Conservation (phyloP, 2,888 invertebrate species). For the Nysson spinosus region DNA sequence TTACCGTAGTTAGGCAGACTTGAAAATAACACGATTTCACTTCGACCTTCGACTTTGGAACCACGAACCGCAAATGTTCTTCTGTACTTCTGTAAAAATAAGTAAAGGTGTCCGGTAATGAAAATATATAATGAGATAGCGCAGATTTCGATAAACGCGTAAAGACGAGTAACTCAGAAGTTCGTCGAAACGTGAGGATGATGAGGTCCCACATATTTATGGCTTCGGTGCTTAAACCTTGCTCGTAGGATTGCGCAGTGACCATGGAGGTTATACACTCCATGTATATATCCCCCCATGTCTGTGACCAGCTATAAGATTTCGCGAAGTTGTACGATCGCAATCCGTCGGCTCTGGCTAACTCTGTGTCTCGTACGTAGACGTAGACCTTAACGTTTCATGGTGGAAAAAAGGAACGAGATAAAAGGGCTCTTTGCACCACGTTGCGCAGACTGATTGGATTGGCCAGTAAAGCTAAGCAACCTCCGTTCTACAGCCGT, state of each 20-base stretch:
- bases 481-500: not conserved
- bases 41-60: too few species aligned
- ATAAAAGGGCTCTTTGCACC: conserved; percentile 8
- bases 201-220: conserved; percentile 24
- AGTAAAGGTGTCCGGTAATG: too few species aligned
- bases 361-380: not conserved
- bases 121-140: too few species aligned
- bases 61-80: conserved; percentile 4
- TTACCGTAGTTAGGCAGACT: too few species aligned
- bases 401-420: not conserved
- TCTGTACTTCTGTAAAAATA: too few species aligned
- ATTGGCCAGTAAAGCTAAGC: conserved; percentile 34
- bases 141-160: too few species aligned
- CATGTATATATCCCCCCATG: conserved; percentile 1
- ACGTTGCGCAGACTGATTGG: conserved; percentile 35
- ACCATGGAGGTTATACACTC: conserved; percentile 3
- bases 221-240: conserved; percentile 34
- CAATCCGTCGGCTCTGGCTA: conserved; percentile 41
- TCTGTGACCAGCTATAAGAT: conserved; percentile 59
- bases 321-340: conserved; percentile 65
- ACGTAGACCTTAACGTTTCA: not conserved
- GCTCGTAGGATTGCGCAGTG: not conserved
- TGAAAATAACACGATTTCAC: too few species aligned
- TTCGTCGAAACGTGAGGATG: conserved; percentile 12
- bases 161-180: not conserved